Conservation (phyloP, 1,140 invertebrate genomes). For the Drosophila lacteicornis region DNA sequence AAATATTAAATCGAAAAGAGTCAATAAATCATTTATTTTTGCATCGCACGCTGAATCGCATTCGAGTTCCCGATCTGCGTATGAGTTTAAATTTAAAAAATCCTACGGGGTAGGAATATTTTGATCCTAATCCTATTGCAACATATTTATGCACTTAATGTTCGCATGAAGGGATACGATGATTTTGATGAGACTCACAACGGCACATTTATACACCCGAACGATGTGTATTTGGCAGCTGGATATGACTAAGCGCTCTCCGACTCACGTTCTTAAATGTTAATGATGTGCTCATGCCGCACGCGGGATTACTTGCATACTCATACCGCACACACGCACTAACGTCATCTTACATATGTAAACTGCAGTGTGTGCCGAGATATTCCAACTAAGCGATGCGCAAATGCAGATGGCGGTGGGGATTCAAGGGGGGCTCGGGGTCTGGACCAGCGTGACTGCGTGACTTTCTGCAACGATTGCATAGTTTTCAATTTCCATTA, state of each 20-base stretch:
- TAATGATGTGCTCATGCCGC: conserved; percentile 66
- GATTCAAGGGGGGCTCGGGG: not conserved
- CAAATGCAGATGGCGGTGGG: conserved; percentile 30
- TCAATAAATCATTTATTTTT: conserved; percentile 11
- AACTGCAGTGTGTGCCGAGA: conserved; percentile 26
- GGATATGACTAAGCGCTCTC: conserved; percentile 64
- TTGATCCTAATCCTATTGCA: conserved; percentile 5
- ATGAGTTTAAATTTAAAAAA: not conserved
- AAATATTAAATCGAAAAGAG: conserved; percentile 1
- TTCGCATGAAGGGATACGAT: conserved; percentile 34
- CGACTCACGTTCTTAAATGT: conserved; percentile 73
- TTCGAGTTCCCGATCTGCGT: no score
- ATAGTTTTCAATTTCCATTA: conserved; percentile 73
- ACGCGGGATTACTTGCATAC: conserved; percentile 33
- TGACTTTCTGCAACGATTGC: conserved; percentile 65
- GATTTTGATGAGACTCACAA: conserved; percentile 22
- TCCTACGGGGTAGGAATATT: not conserved
- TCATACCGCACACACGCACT: conserved; percentile 15
- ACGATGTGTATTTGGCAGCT: conserved; percentile 37
- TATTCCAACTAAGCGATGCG: conserved; percentile 56
- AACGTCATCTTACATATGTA: conserved; percentile 17
- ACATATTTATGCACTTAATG: conserved; percentile 40
- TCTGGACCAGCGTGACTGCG: conserved; percentile 36
- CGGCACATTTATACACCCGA: conserved; percentile 2
- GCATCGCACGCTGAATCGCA: not conserved